Evolutionary conservation across 2,113 vertebrate species (phyloP).

Genomic region (Pogonocichla stellata): DNA sequence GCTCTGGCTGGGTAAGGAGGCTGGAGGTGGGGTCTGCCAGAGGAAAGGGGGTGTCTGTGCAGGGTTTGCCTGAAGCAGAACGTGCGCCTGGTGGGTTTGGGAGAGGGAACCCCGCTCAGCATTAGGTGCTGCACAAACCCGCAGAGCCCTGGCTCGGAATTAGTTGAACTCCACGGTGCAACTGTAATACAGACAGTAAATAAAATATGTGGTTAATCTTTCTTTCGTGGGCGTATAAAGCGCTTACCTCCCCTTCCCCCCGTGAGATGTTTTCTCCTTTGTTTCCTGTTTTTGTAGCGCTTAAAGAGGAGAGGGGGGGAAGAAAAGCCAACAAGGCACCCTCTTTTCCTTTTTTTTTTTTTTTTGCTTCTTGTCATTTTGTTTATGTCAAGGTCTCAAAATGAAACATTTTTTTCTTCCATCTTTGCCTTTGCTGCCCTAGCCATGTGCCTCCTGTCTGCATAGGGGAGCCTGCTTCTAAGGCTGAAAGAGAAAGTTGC

Average conservation of each 20-base stretch:
- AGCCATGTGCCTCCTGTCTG: background rate
- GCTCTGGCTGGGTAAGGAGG: background rate
- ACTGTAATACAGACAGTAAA: slow-evolving; percentile 49
- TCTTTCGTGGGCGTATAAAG: slow-evolving; percentile 55
- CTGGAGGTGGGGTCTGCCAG: background rate
- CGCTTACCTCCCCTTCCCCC: slow-evolving; percentile 50
- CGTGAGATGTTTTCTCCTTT: slow-evolving; percentile 67
- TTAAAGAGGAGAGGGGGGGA: background rate
- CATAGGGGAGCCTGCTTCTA: background rate
- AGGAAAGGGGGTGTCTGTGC: background rate
- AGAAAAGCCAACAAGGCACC: background rate
- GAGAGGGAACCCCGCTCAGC: background rate
- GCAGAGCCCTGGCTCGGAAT: background rate
- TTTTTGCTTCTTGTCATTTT: background rate
- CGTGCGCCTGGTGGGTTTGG: background rate
- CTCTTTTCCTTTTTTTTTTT: background rate
- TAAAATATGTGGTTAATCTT: slow-evolving; percentile 66
- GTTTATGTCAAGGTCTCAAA: slow-evolving; percentile 20
- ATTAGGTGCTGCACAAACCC: background rate
- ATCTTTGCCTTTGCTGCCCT: slow-evolving; percentile 6
- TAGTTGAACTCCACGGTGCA: background rate
- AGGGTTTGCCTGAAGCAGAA: background rate
- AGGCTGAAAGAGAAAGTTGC: background rate
- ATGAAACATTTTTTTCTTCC: background rate
- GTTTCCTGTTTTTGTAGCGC: slow-evolving; percentile 63